Conservation (phyloP, 2,797 vertebrate species). For the Arrhamphus sclerolepis region DNA sequence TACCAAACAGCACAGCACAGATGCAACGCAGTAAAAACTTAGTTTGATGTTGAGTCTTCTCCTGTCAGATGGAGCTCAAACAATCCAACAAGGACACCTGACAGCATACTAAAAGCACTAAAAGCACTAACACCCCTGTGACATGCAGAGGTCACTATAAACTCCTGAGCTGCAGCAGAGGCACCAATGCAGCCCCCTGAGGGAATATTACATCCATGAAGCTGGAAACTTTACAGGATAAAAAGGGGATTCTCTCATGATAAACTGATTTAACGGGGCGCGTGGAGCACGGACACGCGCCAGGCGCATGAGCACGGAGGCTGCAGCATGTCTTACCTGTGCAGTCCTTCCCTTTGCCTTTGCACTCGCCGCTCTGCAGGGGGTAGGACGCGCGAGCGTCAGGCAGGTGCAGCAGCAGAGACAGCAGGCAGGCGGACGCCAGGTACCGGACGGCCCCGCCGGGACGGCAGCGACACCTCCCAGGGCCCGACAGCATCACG, state of each 20-base stretch:
- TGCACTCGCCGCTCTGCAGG: conserved; percentile 69
- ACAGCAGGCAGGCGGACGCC: conserved; percentile 49
- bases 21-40: neutral
- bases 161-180: neutral
- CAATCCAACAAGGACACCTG: neutral
- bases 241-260: too few species aligned
- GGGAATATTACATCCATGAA: neutral
- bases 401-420: conserved; percentile 45
- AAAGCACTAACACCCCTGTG: too few species aligned
- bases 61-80: neutral
- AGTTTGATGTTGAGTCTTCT: neutral
- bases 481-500: conserved; percentile 51
- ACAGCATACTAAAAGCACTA: too few species aligned
- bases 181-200: neutral
- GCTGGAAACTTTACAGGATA: too few species aligned
- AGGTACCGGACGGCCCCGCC: conserved; percentile 37
- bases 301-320: too few species aligned
- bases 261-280: too few species aligned
- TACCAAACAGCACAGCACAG: too few species aligned
- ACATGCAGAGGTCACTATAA: too few species aligned
- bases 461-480: conserved; percentile 34
- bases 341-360: conserved; percentile 63
- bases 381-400: conserved; percentile 54
- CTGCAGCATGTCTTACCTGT: too few species aligned
- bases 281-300: too few species aligned